These are phyloP conservation scores for Barbus barbus DNA, from an alignment of 2,113 vertebrate genomes.

Conservation along the genomic window DNA sequence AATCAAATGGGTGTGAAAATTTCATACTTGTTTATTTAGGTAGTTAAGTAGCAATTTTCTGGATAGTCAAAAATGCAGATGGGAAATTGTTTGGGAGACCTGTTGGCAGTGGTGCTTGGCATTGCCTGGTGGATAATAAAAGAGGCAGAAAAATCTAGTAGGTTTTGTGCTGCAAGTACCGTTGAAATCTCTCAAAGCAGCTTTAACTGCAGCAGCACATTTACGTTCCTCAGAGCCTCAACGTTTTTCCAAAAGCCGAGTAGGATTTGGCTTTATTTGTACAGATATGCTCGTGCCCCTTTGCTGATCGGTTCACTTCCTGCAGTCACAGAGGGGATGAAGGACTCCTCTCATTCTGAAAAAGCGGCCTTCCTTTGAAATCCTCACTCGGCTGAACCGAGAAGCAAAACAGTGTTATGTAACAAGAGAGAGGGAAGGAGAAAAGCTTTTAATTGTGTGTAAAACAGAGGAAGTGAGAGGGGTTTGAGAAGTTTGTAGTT, in stretches of 20 bases:
- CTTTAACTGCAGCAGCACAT: not conserved
- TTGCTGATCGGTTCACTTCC: constrained; percentile 4
- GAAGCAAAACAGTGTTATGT: constrained; percentile 13
- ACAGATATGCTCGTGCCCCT: constrained; percentile 4
- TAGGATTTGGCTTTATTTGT: constrained; percentile 20
- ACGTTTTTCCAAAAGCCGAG: not conserved
- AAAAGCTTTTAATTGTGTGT: constrained; percentile 29
- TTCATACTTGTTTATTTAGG: too few relatives aligned
- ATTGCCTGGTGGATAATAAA: not conserved
- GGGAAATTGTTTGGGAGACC: not conserved
- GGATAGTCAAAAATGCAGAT: not conserved
- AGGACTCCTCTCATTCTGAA: constrained; percentile 14
- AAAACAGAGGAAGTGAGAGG: not conserved
- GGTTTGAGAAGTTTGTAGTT: too few relatives aligned
- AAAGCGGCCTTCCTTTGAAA: not conserved
- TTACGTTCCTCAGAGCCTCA: not conserved
- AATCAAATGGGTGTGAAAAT: not conserved
- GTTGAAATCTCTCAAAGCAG: not conserved
- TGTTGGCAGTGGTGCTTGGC: not conserved
- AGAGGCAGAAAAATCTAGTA: not conserved
- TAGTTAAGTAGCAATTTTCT: not conserved
- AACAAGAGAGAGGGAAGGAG: not conserved
- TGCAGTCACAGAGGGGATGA: constrained; percentile 6
- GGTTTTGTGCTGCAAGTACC: not conserved
- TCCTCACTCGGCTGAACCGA: not conserved